Evolutionary conservation across 2,888 invertebrate species (phyloP).

Genomic region (Malachius bipustulatus): DNA sequence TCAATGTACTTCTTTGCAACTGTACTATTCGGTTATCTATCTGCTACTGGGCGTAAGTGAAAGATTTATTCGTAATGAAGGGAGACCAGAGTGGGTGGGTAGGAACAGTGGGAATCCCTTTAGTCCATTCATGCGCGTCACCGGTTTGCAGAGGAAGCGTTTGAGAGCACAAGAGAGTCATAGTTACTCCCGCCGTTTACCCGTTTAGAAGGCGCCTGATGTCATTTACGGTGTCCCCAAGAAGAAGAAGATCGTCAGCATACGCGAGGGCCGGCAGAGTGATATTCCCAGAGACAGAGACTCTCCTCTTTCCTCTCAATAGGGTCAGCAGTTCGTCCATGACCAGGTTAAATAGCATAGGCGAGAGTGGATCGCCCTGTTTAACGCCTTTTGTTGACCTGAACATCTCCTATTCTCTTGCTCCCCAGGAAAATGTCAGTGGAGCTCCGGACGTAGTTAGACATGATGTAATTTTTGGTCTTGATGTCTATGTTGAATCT

Average conservation of each 20-base stretch:
- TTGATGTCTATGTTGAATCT: conserved; percentile 1
- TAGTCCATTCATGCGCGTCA: too few relatives aligned
- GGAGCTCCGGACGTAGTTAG: background rate
- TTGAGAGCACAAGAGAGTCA: too few relatives aligned
- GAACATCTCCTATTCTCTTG: background rate
- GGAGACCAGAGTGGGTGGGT: too few relatives aligned
- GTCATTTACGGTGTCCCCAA: too few relatives aligned
- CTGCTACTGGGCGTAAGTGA: too few relatives aligned
- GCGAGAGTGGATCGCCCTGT: conserved; percentile 11
- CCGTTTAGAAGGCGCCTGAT: too few relatives aligned
- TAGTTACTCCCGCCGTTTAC: too few relatives aligned
- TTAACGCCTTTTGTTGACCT: conserved; percentile 7
- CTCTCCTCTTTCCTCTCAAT: conserved; percentile 2
- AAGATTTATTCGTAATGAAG: too few relatives aligned
- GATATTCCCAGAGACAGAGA: background rate
- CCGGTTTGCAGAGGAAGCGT: too few relatives aligned
- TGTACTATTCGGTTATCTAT: too few relatives aligned
- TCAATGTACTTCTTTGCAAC: too few relatives aligned
- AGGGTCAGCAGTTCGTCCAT: conserved; percentile 10
- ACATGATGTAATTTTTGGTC: conserved; percentile 5
- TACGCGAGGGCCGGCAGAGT: conserved; percentile 15
- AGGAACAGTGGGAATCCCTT: too few relatives aligned
- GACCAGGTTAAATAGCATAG: conserved; percentile 10
- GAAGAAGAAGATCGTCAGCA: conserved; percentile 19
- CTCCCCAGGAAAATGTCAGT: conserved; percentile 4